Evolutionary conservation across 64 coral and sea anemone genomes (phyloP), one percentile per base, ranked within the genome.

Genomic region (Montipora sp.): DNA sequence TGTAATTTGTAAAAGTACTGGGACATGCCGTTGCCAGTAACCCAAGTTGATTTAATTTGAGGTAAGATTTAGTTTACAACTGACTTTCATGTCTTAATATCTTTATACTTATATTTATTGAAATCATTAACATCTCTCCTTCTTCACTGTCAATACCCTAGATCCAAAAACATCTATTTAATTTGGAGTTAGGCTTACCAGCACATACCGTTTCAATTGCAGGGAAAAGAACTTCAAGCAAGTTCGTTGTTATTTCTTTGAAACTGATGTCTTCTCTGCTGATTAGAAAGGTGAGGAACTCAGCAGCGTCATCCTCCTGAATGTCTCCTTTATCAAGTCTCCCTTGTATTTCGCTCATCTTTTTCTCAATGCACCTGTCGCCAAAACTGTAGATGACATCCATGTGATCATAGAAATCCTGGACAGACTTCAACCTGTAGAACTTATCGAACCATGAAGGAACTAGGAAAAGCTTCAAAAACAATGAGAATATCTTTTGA

Each of bases 231-330:
- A 95, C 46, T 61, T 95, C 93, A 19, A 95, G 75, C 47, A 95
- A 67, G 47, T 95, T 95, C 10, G 88, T 76, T 21, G 81, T 91
- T 58, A 95, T 90, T 72, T 95, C 93, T 59, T 78, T 80, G 4
- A 77, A 79, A 51, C 73, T 82, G 22, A 95, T 47, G 44, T 91
- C 90, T 24, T 95, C 86, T 59, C 89, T 87, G 27, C 73, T 75
- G 77, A 95, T 80, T 36, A 95, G 72, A 69, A 95, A 95, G 3
- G 88, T 95, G 74, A 95, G 84, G 14, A 95, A 91, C 23, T 95
- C 93, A 8, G 73, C 80, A 3, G 59, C 88, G 59, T 24, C 74
- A 27, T 95, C 82, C 2, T 95, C 80, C 5, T 77, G 21, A 2
- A 21, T 43, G 18, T 90, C 82, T n/a, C 73, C 36, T 18, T 80